A percentile compares a stretch with the other conserved stretches of the same genome.
phyloP scores from a whole-genome alignment of 2,113 vertebrate species.

The human region GRCh38 chr4:135553501-135554000 shows the following conservation, averaged over 20 bases:
- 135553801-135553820: neutral
- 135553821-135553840: neutral
- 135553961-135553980: neutral
- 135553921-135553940: neutral
- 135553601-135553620: accelerated
- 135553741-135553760: neutral
- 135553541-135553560: neutral
- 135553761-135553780: neutral
- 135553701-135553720: neutral
- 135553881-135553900: neutral
- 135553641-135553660: no score
- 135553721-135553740: neutral
- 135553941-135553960: neutral
- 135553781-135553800: neutral
- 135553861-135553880: neutral
- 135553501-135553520: neutral
- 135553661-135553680: neutral
- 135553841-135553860: neutral
- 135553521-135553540: neutral
- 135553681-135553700: neutral
- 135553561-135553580: neutral
- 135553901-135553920: neutral
- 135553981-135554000: accelerated
- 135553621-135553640: neutral
- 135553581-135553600: neutral